These are phyloP conservation scores for Artibeus lituratus DNA, from an alignment of 2,797 vertebrate species.

Conservation along the genomic window DNA sequence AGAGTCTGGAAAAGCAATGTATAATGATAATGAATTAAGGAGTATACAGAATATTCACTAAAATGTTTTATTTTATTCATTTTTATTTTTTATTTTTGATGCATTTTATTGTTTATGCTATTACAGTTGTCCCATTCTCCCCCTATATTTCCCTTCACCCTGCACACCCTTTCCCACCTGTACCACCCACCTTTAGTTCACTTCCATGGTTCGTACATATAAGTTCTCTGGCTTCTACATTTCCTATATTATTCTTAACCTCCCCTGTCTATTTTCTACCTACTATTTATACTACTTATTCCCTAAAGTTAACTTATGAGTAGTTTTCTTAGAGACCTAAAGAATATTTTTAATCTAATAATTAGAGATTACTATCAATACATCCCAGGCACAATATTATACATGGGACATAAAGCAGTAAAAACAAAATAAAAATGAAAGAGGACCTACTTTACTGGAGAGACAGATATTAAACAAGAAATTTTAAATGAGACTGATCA, in stretches of 20 bases:
- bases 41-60: not conserved
- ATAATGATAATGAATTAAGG: not conserved
- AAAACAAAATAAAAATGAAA: slow-evolving; percentile 50
- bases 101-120: too few relatives aligned
- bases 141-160: too few relatives aligned
- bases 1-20: not conserved
- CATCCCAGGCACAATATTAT: not conserved
- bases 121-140: too few relatives aligned
- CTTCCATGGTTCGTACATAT: too few relatives aligned
- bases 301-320: not conserved
- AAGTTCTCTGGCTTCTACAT: too few relatives aligned
- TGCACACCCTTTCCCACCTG: too few relatives aligned
- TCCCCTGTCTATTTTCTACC: too few relatives aligned
- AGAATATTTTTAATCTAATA: not conserved
- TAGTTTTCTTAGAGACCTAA: not conserved
- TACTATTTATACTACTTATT: too few relatives aligned
- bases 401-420: not conserved
- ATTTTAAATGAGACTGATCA: not conserved
- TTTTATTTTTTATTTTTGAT: too few relatives aligned
- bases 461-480: not conserved
- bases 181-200: too few relatives aligned
- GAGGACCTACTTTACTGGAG: not conserved
- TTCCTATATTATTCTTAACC: too few relatives aligned
- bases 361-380: not conserved
- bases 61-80: not conserved